phyloP scores from a whole-genome alignment of 2,797 vertebrate genomes.

The Thaleichthys pacificus region DNA sequence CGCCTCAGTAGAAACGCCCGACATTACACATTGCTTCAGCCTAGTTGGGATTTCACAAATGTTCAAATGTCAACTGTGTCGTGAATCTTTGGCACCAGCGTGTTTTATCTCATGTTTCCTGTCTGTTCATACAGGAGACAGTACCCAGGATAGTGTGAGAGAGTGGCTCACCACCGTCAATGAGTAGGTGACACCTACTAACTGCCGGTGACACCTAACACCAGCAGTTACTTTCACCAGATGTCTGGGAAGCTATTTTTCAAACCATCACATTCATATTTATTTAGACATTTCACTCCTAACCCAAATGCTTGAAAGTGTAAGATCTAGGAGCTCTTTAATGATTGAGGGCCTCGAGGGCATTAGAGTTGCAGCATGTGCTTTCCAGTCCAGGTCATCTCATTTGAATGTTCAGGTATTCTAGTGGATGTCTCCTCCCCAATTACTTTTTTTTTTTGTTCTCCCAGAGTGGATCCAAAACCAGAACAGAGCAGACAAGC shows the following conservation, averaged over 20 bases:
- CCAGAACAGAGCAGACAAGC: conserved; percentile 29
- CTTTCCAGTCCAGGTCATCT: neutral
- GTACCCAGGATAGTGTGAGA: conserved; percentile 40
- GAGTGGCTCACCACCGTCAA: conserved; percentile 50
- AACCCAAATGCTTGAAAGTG: neutral
- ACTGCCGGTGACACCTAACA: too few relatives aligned
- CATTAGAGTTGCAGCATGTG: neutral
- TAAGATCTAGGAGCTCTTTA: neutral
- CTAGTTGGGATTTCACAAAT: neutral
- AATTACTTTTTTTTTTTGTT: conserved; percentile 36
- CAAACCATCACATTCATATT: neutral
- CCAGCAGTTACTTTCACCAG: too few relatives aligned
- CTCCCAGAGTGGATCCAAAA: conserved; percentile 59
- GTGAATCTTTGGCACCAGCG: neutral
- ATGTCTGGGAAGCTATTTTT: neutral
- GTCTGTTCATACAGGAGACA: conserved; percentile 44
- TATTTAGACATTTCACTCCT: neutral
- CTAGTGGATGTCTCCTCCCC: neutral
- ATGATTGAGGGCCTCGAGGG: neutral
- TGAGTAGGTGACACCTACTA: conserved; percentile 61
- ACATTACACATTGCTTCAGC: too few relatives aligned
- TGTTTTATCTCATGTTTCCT: neutral
- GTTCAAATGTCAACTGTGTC: neutral
- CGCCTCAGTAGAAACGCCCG: too few relatives aligned
- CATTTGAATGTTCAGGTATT: neutral